Evolutionary conservation across 2,888 invertebrate genomes (phyloP), one percentile per base, ranked within the genome.

Genomic region (Matsumyia berberina): DNA sequence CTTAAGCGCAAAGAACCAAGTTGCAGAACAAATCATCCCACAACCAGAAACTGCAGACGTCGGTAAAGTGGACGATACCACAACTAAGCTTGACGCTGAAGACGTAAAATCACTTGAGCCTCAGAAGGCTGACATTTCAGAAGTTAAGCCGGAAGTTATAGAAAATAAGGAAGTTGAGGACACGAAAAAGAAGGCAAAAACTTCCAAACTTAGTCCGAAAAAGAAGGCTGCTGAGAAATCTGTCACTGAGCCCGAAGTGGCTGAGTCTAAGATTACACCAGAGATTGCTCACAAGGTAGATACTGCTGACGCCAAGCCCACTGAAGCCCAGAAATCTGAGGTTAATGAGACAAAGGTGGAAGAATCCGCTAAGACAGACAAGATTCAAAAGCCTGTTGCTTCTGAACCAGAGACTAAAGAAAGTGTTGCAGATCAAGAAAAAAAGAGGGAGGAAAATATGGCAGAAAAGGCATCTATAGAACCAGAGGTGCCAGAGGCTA

Each of bases 111-210:
- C 24, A 15, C 37, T 58, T 37, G 60, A 42, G 1, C n/a, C 49
- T 1, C 12, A 79, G 51, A 74, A 81, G n/a, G 39, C 74, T 0
- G 46, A 73, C 6, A 0, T 69, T 11, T 44, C 82, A n/a, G 69
- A 85, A 35, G 57, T 55, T 6, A 51, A 82, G 12, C 4, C 37
- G 1, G 64, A 77, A 15, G 8, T 42, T 5, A 0, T 76, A 1
- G 77, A 87, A 37, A 44, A 72, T 5, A 19, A 46, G 1, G 60
- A 85, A n/a, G n/a, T 73, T 4, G 77, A 83, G 7, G 17, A 33
- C 15, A 9, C 33, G 4, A 17, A 44, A 9, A 31, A 49, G 17
- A 51, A 60, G 8, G 35, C 44, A 11, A 55, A 79, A n/a, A 15
- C 51, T 5, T 62, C 62, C 2, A 42, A 83, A 44, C 58, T 67